Base-by-base conservation (phyloP, 2,797 vertebrate genomes). In the Rousettus madagascariensis region DNA sequence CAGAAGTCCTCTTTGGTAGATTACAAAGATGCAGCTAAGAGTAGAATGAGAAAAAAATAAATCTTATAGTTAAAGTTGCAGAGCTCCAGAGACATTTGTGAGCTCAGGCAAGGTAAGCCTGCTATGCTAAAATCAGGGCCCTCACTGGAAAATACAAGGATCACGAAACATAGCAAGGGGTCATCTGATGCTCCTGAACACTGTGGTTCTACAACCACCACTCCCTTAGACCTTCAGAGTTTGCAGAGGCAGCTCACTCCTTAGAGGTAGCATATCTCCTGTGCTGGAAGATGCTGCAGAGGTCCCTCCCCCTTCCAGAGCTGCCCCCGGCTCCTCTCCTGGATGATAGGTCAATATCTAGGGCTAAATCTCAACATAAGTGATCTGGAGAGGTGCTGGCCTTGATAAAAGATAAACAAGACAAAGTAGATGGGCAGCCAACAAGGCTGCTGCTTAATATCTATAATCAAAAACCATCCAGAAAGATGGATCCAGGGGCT, bases 11-110 rank as follows among this genome's bases (percentile, higher is more conserved):
- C 55, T 82, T 57, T 82, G 28, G 8, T 51, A 77, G 36, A n/a
- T 96, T 92, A 83, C n/a, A 77, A 71, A 95, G 68, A 63, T 82
- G 33, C 7, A 68, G 26, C 66, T 63, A 49, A 68, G 33, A 63
- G 59, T 30, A 55, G 15, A 51, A 77, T 59, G 24, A 82, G 30
- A 65, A 85, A 90, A 85, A 85, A 59, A 38, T 1, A 82, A 49
- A 71, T 71, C n/a, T 84, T 12, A 91, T 20, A 88, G 24, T 38
- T 43, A 91, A 87, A 69, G 33, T 33, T 20, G 24, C 55, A 46
- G 61, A 53, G 51, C 24, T 80, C 11, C 51, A 74, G 86, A 63
- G 36, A 82, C 36, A 74, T 63, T 38, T 63, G 65, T 55, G 4
- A 12, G 30, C 22, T 61, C 43, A 38, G 36, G 49, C 59, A 72